phyloP scores from a whole-genome alignment of 2,888 invertebrate genomes.

The Drosophila vallismaia region DNA sequence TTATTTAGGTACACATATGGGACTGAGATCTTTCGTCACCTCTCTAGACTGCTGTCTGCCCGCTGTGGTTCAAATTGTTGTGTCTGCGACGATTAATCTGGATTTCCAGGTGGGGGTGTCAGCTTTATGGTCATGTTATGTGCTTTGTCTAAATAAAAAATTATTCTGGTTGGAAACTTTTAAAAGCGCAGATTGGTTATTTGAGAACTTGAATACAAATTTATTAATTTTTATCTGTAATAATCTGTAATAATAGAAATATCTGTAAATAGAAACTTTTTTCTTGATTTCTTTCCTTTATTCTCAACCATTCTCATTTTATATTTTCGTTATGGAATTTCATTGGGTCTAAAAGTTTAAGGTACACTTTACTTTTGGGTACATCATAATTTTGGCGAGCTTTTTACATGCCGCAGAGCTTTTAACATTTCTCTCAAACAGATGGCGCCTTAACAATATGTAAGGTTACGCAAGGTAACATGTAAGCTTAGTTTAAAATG shows the following conservation, averaged over 20 bases:
- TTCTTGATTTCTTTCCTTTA: no score
- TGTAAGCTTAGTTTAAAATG: neutral
- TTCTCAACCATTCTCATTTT: no score
- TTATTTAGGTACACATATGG: neutral
- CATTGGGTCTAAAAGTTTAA: neutral
- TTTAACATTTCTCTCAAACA: neutral
- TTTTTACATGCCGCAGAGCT: neutral
- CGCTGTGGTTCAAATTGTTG: slow-evolving; percentile 4
- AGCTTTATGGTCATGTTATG: slow-evolving; percentile 55
- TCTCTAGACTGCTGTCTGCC: slow-evolving; percentile 8
- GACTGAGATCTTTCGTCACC: slow-evolving; percentile 7
- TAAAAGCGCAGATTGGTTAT: no score
- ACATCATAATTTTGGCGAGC: neutral
- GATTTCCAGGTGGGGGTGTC: neutral
- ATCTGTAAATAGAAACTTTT: no score
- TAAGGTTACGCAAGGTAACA: neutral
- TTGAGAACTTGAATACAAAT: no score
- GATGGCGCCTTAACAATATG: neutral
- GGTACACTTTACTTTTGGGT: neutral
- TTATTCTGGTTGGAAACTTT: no score
- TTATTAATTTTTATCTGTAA: no score
- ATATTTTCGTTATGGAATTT: neutral
- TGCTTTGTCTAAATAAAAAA: neutral
- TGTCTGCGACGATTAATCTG: slow-evolving; percentile 7
- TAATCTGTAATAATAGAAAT: no score